A percentile compares a stretch with the other conserved stretches of the same genome.
Conservation (phyloP, 2,888 invertebrate genomes). For the Stegophylla sp. region DNA sequence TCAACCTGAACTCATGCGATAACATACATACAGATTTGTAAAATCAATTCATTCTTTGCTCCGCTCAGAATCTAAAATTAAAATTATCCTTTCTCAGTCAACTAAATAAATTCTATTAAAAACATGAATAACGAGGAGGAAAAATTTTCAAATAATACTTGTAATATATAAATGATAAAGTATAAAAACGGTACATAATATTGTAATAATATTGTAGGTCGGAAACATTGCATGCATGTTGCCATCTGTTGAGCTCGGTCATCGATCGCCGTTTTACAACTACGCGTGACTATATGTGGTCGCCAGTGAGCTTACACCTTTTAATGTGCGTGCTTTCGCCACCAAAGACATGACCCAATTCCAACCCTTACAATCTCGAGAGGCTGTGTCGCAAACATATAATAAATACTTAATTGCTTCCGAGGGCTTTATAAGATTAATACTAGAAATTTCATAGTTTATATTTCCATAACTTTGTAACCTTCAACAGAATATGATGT, state of each 20-base stretch:
- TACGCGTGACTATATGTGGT: slow-evolving; percentile 37
- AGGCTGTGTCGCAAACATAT: neutral
- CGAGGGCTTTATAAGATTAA: neutral
- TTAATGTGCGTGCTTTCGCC: slow-evolving; percentile 35
- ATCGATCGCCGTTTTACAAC: slow-evolving; percentile 54
- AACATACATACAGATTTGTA: too few species aligned
- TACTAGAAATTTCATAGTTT: neutral
- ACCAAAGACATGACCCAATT: slow-evolving; percentile 52
- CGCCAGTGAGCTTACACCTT: slow-evolving; percentile 32
- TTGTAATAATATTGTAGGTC: slow-evolving; percentile 24
- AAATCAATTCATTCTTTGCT: too few species aligned
- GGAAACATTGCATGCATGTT: slow-evolving; percentile 4
- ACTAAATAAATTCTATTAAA: too few species aligned
- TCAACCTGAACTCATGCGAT: too few species aligned
- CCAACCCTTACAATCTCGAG: neutral
- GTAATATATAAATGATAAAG: neutral
- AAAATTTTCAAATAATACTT: too few species aligned
- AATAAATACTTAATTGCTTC: slow-evolving; percentile 26
- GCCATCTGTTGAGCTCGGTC: slow-evolving; percentile 51
- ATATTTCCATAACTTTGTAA: neutral
- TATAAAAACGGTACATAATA: slow-evolving; percentile 4
- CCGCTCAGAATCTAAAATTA: too few species aligned
- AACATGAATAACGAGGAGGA: too few species aligned
- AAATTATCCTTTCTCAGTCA: too few species aligned
- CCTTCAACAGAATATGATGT: neutral